phyloP scores from a whole-genome alignment of 2,888 invertebrate genomes.

The Drosophila atripex region DNA sequence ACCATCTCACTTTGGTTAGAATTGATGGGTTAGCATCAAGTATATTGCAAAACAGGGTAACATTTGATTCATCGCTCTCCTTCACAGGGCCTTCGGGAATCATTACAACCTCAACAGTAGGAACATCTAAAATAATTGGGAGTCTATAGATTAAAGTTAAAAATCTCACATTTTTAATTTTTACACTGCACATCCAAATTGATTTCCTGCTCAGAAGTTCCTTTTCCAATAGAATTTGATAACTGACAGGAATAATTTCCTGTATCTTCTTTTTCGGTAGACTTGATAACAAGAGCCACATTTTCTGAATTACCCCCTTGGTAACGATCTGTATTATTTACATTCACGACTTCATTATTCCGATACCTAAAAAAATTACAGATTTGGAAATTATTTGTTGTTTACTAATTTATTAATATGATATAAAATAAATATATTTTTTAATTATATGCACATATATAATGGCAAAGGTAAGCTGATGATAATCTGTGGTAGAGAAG shows the following conservation, averaged over 20 bases:
- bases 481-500: no score
- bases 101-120: conserved; percentile 90
- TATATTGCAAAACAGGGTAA: conserved; percentile 92
- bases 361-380: conserved; percentile 86
- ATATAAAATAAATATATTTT: no score
- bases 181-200: conserved; percentile 93
- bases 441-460: no score
- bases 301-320: conserved; percentile 90
- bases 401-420: no score
- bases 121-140: conserved; percentile 87
- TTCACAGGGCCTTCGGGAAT: conserved; percentile 90
- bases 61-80: conserved; percentile 91
- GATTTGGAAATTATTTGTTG: neutral
- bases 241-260: conserved; percentile 94
- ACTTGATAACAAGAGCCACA: conserved; percentile 90
- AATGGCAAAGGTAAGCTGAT: no score
- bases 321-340: conserved; percentile 87
- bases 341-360: conserved; percentile 87
- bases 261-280: conserved; percentile 90
- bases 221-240: conserved; percentile 91
- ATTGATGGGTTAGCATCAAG: conserved; percentile 90
- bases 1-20: conserved; percentile 93
- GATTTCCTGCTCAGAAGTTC: conserved; percentile 89
- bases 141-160: neutral
- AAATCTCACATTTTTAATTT: conserved; percentile 1